Percentiles rank a stretch among this genome's conserved stretches.
Conservation (phyloP, 2,797 vertebrate genomes). For the Enteromius argenteus region DNA sequence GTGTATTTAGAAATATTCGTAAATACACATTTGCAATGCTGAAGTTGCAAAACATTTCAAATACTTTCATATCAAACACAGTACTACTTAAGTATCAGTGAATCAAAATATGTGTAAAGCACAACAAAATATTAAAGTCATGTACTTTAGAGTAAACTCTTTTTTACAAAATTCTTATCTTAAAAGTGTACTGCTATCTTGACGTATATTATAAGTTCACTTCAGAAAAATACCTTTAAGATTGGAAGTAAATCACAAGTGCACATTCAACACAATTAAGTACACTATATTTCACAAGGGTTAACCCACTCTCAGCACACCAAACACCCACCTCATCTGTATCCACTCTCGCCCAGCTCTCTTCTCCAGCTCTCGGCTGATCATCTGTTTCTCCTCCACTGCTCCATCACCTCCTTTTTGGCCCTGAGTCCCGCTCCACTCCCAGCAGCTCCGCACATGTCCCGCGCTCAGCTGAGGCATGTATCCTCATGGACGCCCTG, state of each 20-base stretch:
- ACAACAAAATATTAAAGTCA: neutral
- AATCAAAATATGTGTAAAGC: neutral
- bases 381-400: slow-evolving; percentile 28
- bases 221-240: neutral
- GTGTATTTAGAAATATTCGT: neutral
- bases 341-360: slow-evolving; percentile 10
- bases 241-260: neutral
- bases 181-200: neutral
- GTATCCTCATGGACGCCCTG: slow-evolving; percentile 28
- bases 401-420: slow-evolving; percentile 46
- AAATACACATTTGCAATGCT: neutral
- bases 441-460: slow-evolving; percentile 22
- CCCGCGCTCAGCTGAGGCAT: slow-evolving; percentile 59
- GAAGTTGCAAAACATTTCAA: neutral
- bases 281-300: neutral
- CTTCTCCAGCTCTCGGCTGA: slow-evolving; percentile 1
- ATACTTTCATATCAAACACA: neutral
- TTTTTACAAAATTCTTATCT: neutral
- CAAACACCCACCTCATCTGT: slow-evolving; percentile 61
- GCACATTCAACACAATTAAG: neutral
- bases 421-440: slow-evolving; percentile 10
- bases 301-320: neutral
- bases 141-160: neutral
- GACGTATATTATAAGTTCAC: neutral
- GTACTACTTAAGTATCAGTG: neutral